Evolutionary conservation across 1,140 invertebrate species (phyloP), one percentile per base, ranked within the genome.

Genomic region (Drosophila bifasciata): DNA sequence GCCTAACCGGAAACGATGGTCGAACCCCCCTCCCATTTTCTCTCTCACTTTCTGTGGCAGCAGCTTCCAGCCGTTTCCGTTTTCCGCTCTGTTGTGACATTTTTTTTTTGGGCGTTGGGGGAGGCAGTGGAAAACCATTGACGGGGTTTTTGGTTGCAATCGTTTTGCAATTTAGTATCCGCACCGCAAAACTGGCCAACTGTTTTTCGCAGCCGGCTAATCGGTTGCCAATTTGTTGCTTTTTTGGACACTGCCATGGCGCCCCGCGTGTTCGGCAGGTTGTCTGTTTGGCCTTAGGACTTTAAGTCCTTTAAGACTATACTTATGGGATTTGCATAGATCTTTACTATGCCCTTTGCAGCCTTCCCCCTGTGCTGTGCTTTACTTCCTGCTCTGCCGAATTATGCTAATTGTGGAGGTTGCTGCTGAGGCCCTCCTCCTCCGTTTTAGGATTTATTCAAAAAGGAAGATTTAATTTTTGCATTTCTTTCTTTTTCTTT

Each of bases 171-270:
- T 86, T 80, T 81, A 62, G 64, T 88, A 50, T 77, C 70, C 63
- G 32, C 32, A 57, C 73, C 72, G 48, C 72, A 76, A 86, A 86
- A 86, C n/a, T 81, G 78, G 61, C 64, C 83, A 86, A 78, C 74
- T 67, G 61, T 74, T 81, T 83, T 86, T 57, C 59, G 15, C 46
- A n/a, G 52, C 25, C 25, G 56, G 50, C 83, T 86, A 86, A 86
- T 86, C 81, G 81, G 73, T 59, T 81, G 69, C 69, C 83, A 83
- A 84, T 83, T 83, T 78, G 79, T 71, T 75, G 62, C 56, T 62
- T 52, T 58, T 80, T 69, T 48, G 15, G 16, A 36, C 44, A 16
- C 40, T 25, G 23, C 56, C 56, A 46, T 67, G 67, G 50, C 8
- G 55, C 23, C 6, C 6, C 5, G 5, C 23, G 3, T 36, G 11